Base-by-base conservation (phyloP, 1,140 invertebrate species). In the Copidosoma floridanum region DNA sequence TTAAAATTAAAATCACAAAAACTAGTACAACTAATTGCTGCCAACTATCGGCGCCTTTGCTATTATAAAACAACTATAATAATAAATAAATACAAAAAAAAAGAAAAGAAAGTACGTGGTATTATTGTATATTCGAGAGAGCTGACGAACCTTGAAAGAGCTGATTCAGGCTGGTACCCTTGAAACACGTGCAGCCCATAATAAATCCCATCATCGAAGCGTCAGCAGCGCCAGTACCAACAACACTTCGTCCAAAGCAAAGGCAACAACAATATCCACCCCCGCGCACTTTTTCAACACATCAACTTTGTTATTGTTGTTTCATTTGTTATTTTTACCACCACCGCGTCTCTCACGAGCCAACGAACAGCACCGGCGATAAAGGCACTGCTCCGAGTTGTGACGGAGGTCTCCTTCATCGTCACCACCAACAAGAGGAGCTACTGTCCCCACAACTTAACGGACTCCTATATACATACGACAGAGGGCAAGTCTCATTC, bases 181-280 rank as follows among this genome's bases (percentile, higher is more conserved):
- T 90, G 82, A 91, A 86, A 84, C 89, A 90, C 82, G 89, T 88
- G 84, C 89, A 91, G 81, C 90, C 89, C 90, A 92, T 92, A 85
- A 91, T 91, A 85, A 90, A 91, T 82, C 88, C 88, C 89, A 91
- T 91, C 88, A 91, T 89, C 68, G 65, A 63, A 62, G 57, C 37
- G 63, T 70, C 60, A 50, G 26, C 18, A 7, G 10, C 18, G 20
- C 12, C 23, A 20, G 23, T 10, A 6, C 4, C 4, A n/a, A 1
- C 3, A 6, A 21, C 21, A 23, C n/a, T n/a, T n/a, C n/a, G n/a
- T n/a, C n/a, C n/a, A n/a, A n/a, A n/a, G n/a, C n/a, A 35, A 35
- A 35, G 14, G 32, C 32, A 8, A 35, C 6, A 6, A 14, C 7
- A 35, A 6, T 14, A 35, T 8, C 32, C 7, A 35, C 32, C 7